Evolutionary conservation across 2,113 vertebrate genomes (phyloP), one percentile per base, ranked within the genome.

Genomic region (Tenebrosternarchus preto): DNA sequence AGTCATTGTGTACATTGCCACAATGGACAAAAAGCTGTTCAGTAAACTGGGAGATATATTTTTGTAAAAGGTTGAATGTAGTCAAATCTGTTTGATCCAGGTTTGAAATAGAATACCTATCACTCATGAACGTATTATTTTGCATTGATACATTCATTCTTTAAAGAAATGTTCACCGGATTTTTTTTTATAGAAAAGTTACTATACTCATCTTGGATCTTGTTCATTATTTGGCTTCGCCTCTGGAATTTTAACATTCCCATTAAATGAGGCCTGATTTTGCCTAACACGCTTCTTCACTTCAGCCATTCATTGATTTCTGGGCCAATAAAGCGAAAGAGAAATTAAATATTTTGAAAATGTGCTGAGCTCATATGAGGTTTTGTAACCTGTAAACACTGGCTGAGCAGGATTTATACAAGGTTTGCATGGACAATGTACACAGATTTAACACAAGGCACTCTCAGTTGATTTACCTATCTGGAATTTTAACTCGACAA

Each of bases 381-480:
- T 12, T 50, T 72, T 64, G 87, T 87, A 89, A 87, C 86, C 87
- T 88, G 84, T 88, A 88, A 91, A 90, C 86, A 86, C 87, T 59
- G 60, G 89, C 91, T 76, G 77, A 74, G 64, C 20, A 63, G 50
- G 31, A n/a, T 80, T 84, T 86, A 77, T 20, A 77, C 77, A 39
- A 61, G 86, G 80, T 79, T 84, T 78, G 36, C 74, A 78, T 77
- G 78, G 87, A 69, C 80, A 67, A 86, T 80, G 85, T 77, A 81
- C 84, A 84, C 68, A 78, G 85, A 83, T 88, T 83, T 86, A 82
- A 85, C 80, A 86, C 84, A 92, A 92, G 91, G 90, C 92, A 92
- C 91, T 90, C 85, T 88, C 76, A 84, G 80, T 87, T 85, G 84
- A 85, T 87, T 86, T 81, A 33, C 61, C 82, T 5, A 31, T 86